Base-by-base conservation (phyloP, 2,888 invertebrate species). In the Heliconius charithonia region DNA sequence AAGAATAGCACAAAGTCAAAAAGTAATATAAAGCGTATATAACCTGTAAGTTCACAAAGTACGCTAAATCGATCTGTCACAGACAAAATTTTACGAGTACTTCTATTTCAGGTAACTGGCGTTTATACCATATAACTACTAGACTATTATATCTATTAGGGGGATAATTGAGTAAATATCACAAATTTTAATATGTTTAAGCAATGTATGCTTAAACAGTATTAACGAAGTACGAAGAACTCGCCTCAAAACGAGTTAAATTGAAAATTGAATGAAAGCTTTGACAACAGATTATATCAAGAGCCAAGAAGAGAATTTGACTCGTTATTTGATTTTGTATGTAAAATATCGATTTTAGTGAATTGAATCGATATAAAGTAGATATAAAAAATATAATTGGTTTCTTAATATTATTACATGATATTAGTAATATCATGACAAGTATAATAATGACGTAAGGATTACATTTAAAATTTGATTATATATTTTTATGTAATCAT, bases 41-140 rank as follows among this genome's bases (percentile, higher is more conserved):
- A 94, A 93, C 93, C 93, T 93, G 89, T 85, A 92, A 92, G 88
- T 87, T 73, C 51, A 78, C 79, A 75, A 79, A 85, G 86, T 88
- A 91, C 89, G 91, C 90, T 88, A 89, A 90, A 92, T 92, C 91
- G 91, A 92, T 91, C 89, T 90, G 91, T 90, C 90, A 92, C 77
- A 81, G 80, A 79, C 76, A 74, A 82, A 80, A 62, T 77, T 79
- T 79, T 71, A 75, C 51, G 71, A 80, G 79, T 80, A 81, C 78
- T 77, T 37, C 73, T 80, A 79, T 77, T 79, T 76, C 71, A 81
- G 80, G 80, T 81, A 73, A 78, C 25, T 80, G 77, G 74, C 75
- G 69, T 67, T 81, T 73, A 75, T 79, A 59, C 80, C 82, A 82
- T 81, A 82, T 69, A 76, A 81, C 80, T 82, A 51, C 77, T 78